Base-by-base conservation (phyloP, 2,797 vertebrate species). In the Poeciliopsis gracilis region DNA sequence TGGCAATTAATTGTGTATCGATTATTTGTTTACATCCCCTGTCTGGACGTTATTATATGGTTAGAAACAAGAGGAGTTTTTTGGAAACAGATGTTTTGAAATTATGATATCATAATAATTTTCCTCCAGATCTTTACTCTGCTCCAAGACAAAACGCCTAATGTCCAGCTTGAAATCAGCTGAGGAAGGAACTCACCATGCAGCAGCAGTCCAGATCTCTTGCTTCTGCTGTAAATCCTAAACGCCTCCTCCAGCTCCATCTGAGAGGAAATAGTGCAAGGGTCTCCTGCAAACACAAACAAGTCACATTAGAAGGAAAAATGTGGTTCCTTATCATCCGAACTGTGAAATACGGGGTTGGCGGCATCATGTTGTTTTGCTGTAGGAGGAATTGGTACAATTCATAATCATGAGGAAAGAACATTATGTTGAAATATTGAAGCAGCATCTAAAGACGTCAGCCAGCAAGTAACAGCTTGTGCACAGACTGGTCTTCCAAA, bases 191-290 rank as follows among this genome's bases (percentile, higher is more conserved):
- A 77, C 82, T 95, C 92, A 97, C 98, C 97, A 0, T 99, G 98
- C 73, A 99, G 95, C 75, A 96, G 93, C 72, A 99, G 96, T n/a
- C 96, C 96, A 6, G 97, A 95, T 0, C 87, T 92, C 83, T 91
- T 95, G 87, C 89, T 96, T 72, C 96, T 96, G 59, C 85, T 93
- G 73, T 97, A 95, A 86, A 99, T 92, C 45, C 97, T 97, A 83
- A 98, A 96, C 0, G 98, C 98, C 90, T 99, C 98, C 83, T 98
- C 96, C 88, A 99, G 93, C 88, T 99, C 98, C 97, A 99, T 97
- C 90, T 98, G 97, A 71, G 98, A 98, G 0, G 98, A 99, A 91
- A 99, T 97, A 38, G 98, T 99, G 75, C 98, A 99, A 0, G 98
- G 97, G 83, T 99, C 98, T 66, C 98, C 98, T 99, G 43, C 47